A percentile compares a stretch with the other conserved stretches of the same genome.
phyloP scores from a whole-genome alignment of 2,797 vertebrate genomes.

The Sphenodon punctatus region DNA sequence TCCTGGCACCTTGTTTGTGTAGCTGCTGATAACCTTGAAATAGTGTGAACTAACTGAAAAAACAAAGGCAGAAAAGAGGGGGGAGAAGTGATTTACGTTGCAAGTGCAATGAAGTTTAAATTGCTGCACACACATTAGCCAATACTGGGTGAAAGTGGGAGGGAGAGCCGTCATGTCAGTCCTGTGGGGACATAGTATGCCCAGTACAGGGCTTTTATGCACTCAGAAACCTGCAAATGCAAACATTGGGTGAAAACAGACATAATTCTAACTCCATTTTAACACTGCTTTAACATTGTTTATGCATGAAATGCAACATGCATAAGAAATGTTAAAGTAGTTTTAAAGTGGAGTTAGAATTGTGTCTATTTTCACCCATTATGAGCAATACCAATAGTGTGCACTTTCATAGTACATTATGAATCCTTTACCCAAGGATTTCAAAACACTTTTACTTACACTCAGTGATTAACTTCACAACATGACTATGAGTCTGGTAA shows the following conservation, averaged over 20 bases:
- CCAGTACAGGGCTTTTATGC: background rate
- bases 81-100: background rate
- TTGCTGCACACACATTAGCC: background rate
- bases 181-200: background rate
- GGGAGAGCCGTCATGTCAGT: background rate
- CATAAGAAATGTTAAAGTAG: too few relatives aligned
- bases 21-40: slow-evolving; percentile 1
- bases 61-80: background rate
- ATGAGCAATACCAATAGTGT: background rate
- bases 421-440: background rate
- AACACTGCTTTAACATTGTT: too few relatives aligned
- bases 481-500: background rate
- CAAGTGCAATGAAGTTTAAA: background rate
- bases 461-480: background rate
- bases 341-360: too few relatives aligned
- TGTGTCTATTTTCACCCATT: too few relatives aligned
- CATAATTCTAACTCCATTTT: too few relatives aligned
- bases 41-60: background rate
- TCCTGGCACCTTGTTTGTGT: background rate
- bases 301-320: background rate
- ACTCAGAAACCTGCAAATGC: background rate
- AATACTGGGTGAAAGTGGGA: background rate
- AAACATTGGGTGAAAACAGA: too few relatives aligned
- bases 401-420: background rate
- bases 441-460: background rate